Evolutionary conservation across 2,888 invertebrate species (phyloP), one percentile per base, ranked within the genome.

Genomic region (Agrochola lota): DNA sequence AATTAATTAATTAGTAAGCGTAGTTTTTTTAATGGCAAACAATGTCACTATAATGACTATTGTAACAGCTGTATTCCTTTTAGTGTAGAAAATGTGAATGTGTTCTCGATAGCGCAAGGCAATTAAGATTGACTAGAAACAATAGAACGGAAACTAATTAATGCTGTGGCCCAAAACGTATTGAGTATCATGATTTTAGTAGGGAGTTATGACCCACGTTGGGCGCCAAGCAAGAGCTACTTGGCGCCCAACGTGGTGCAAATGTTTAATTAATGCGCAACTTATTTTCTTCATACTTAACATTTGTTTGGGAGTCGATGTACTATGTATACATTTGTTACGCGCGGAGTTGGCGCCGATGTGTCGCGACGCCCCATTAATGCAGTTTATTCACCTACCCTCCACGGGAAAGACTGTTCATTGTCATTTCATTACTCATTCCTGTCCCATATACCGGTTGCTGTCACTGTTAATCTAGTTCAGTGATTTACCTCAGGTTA

Each of bases 301-400:
- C 23, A 77, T 57, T 66, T 73, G 57, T 62, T 79, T 75, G 26
- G 55, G n/a, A 43, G 55, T 40, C 66, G 49, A 62, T 83, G 64
- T 63, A 55, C 62, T 69, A 69, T 15, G 62, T 70, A 40, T 60
- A 71, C 62, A 40, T 82, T 81, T 78, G 83, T 78, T 76, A 86
- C 87, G 80, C 85, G 85, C 85, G 80, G 69, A 59, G 80, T 60
- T 75, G 93, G 92, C 94, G 94, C 93, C 94, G 76, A 85, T 60
- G 76, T 80, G 94, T 90, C 94, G 92, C 93, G 88, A 81, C 89
- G 88, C 81, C 88, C 90, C 90, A 91, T 93, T 92, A 93, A 91
- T 93, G 92, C 91, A 95, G 93, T 94, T 94, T 93, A 91, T 94
- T 93, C 92, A 94, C 93, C 93, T 92, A 91, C 88, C 88, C 86